phyloP scores from a whole-genome alignment of 2,797 vertebrate species.

The Alouatta caraya region DNA sequence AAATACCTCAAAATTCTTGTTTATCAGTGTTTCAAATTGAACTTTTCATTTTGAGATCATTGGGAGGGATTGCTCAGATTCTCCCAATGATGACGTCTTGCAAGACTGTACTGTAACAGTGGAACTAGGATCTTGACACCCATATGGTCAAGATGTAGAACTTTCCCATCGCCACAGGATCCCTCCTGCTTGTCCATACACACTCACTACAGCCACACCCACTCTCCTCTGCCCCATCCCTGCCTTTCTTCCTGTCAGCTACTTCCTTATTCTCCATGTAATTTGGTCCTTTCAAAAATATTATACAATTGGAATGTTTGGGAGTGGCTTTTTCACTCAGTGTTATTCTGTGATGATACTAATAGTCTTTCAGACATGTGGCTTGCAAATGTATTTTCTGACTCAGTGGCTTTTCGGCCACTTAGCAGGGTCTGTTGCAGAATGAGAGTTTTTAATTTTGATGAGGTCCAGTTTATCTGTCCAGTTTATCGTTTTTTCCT shows the following conservation, averaged over 20 bases:
- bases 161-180: not conserved
- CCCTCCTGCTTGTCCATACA: not conserved
- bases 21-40: not conserved
- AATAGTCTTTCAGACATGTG: not conserved
- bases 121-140: not conserved
- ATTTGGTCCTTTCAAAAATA: slow-evolving; percentile 24
- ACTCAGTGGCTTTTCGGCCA: not conserved
- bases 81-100: not conserved
- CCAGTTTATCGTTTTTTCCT: not conserved
- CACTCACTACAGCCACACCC: not conserved
- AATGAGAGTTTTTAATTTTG: not conserved
- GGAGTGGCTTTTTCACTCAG: not conserved
- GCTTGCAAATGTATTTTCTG: not conserved
- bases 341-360: not conserved
- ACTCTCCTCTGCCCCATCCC: not conserved
- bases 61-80: not conserved
- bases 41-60: not conserved
- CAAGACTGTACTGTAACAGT: not conserved
- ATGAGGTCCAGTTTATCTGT: not conserved
- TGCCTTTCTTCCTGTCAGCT: not conserved
- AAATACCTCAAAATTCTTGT: not conserved
- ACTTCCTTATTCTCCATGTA: not conserved
- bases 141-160: not conserved
- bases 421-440: not conserved
- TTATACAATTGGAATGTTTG: not conserved